Percentiles rank a stretch among this genome's conserved stretches.
Evolutionary conservation across 2,113 vertebrate genomes (phyloP).

Genomic region (Macquaria australasica): DNA sequence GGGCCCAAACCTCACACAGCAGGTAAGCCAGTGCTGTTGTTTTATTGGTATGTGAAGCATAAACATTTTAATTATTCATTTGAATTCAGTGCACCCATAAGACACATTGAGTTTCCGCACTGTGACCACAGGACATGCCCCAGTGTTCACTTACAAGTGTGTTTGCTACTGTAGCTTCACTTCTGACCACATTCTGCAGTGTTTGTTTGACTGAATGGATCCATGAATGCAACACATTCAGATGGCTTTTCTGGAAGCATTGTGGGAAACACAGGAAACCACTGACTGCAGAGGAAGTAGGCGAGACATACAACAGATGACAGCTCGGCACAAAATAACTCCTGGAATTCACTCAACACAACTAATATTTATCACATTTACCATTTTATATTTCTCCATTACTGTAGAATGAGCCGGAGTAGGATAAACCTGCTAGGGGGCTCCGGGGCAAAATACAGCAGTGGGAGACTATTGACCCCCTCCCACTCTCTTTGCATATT

Average conservation of each 20-base stretch:
- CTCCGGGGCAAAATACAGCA: background rate
- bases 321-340: background rate
- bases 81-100: background rate
- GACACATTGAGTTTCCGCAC: background rate
- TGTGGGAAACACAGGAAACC: conserved; percentile 4
- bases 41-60: background rate
- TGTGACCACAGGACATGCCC: background rate
- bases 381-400: background rate
- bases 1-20: background rate
- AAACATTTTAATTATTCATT: background rate
- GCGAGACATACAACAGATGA: background rate
- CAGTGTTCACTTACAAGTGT: background rate
- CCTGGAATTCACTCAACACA: background rate
- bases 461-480: background rate
- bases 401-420: background rate
- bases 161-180: background rate
- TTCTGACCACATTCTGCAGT: background rate
- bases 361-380: background rate
- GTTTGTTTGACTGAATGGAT: background rate
- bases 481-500: background rate
- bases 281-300: background rate
- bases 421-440: background rate
- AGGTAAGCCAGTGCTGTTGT: background rate
- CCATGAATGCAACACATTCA: background rate
- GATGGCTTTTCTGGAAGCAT: background rate